phyloP scores from a whole-genome alignment of 2,113 vertebrate genomes.

The Acrocephalus arundinaceus region DNA sequence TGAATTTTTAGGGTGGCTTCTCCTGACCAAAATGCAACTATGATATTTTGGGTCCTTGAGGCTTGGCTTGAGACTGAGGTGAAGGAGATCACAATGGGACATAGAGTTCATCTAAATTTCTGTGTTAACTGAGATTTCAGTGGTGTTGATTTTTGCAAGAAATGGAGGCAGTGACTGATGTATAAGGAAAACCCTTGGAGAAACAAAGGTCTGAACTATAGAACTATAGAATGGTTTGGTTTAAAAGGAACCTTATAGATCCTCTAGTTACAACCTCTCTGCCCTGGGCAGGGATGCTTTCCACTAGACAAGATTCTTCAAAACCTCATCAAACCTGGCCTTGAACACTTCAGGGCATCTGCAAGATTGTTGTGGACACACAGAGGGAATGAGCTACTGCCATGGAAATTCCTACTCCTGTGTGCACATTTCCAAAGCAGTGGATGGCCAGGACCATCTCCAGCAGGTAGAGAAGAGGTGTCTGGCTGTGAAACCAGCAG shows the following conservation, averaged over 20 bases:
- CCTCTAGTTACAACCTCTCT: not conserved
- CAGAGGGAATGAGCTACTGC: not conserved
- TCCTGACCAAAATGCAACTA: not conserved
- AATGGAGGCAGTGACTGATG: not conserved
- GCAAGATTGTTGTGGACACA: not conserved
- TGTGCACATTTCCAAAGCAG: not conserved
- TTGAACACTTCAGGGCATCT: not conserved
- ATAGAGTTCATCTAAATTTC: not conserved
- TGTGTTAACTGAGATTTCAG: not conserved
- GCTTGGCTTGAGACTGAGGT: not conserved
- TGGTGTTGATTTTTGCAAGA: not conserved
- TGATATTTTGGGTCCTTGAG: not conserved
- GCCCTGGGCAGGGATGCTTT: not conserved
- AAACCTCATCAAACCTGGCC: not conserved
- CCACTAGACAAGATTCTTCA: not conserved
- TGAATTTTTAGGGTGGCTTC: not conserved
- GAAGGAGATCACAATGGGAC: not conserved
- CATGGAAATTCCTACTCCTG: fast-evolving
- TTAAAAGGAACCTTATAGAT: not conserved
- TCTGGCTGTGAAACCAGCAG: not conserved
- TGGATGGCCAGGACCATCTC: fast-evolving
- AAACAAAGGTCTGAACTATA: not conserved
- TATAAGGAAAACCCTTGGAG: not conserved
- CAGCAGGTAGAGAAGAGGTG: not conserved
- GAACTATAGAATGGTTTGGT: not conserved